These are phyloP conservation scores for Eulemur rubriventer DNA, from an alignment of 2,797 vertebrate genomes.

Conservation along the genomic window DNA sequence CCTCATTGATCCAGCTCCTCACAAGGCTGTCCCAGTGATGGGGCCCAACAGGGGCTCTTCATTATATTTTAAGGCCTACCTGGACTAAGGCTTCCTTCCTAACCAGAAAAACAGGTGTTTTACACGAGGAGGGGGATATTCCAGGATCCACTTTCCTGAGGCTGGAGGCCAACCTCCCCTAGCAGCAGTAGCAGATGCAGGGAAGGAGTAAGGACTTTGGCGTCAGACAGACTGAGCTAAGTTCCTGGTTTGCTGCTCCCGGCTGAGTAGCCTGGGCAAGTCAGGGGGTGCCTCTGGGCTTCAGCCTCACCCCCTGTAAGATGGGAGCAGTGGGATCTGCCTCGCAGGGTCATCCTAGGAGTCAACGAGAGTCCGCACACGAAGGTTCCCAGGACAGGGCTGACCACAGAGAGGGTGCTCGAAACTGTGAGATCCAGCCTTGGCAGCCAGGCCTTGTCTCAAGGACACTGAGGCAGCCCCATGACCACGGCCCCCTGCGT, in stretches of 20 bases:
- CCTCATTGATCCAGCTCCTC: rapidly evolving
- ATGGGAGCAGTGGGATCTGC: background rate
- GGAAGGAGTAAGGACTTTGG: background rate
- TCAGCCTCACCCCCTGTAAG: background rate
- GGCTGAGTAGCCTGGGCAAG: background rate
- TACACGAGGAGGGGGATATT: rapidly evolving
- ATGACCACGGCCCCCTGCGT: rapidly evolving
- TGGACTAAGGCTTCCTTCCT: background rate
- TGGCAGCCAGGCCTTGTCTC: background rate
- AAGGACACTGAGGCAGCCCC: background rate
- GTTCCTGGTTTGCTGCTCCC: background rate
- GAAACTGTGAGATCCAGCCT: background rate
- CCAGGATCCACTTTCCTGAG: background rate
- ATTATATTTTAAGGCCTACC: background rate
- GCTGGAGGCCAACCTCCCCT: background rate
- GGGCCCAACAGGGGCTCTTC: background rate
- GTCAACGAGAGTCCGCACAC: background rate
- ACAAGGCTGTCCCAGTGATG: rapidly evolving
- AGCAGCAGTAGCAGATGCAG: rapidly evolving
- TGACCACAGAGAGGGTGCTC: background rate
- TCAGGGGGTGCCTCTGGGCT: too few relatives aligned
- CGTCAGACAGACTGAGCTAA: background rate
- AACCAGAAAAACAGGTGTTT: background rate
- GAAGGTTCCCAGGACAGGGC: background rate
- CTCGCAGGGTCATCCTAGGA: background rate